These are phyloP conservation scores for Ellobium chinense DNA, from an alignment of 2,888 invertebrate genomes.

Conservation along the genomic window DNA sequence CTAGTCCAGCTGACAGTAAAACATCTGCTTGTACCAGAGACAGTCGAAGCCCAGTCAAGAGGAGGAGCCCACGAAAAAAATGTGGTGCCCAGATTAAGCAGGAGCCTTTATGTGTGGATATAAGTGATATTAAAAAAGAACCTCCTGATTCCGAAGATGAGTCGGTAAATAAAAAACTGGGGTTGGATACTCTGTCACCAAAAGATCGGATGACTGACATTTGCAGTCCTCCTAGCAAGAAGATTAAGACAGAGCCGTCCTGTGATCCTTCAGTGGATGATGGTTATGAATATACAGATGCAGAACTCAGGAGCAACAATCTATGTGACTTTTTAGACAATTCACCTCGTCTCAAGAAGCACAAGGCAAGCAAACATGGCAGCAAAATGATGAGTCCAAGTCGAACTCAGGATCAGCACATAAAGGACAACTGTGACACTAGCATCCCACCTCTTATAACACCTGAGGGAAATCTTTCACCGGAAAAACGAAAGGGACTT, in stretches of 20 bases:
- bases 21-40: slow-evolving; percentile 1
- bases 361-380: not conserved
- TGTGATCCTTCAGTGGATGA: slow-evolving; percentile 15
- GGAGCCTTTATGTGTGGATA: not conserved
- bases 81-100: not conserved
- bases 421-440: not conserved
- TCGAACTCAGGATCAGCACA: not conserved
- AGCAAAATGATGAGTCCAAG: not conserved
- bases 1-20: slow-evolving; percentile 8
- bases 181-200: not conserved
- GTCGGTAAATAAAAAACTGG: slow-evolving; percentile 6
- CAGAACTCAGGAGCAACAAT: slow-evolving; percentile 44
- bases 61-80: slow-evolving; percentile 56
- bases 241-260: slow-evolving; percentile 8
- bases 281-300: slow-evolving; percentile 43
- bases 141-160: slow-evolving; percentile 24
- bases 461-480: not conserved
- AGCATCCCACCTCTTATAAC: slow-evolving; percentile 35
- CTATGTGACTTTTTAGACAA: slow-evolving; percentile 45
- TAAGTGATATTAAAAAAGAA: slow-evolving; percentile 19
- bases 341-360: slow-evolving; percentile 36
- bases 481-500: not conserved
- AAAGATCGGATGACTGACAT: slow-evolving; percentile 7
- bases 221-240: not conserved
- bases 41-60: not conserved